phyloP scores from a whole-genome alignment of 2,797 vertebrate genomes.

The Champsocephalus esox region DNA sequence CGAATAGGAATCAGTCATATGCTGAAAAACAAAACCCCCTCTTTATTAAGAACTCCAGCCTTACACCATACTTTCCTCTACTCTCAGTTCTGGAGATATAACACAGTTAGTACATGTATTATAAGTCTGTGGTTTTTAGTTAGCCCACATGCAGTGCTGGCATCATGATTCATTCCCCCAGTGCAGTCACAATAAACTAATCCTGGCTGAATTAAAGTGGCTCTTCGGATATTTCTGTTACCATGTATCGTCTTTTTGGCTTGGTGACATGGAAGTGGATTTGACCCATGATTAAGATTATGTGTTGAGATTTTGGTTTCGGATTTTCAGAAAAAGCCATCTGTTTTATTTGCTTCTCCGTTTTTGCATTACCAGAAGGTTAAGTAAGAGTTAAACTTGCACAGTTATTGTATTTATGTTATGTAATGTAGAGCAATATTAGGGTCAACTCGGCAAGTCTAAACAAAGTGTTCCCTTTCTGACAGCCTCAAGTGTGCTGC shows the following conservation, averaged over 20 bases:
- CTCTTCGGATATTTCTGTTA: slow-evolving; percentile 62
- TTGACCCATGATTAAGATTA: slow-evolving; percentile 67
- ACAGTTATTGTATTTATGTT: not conserved
- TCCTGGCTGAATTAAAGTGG: slow-evolving; percentile 55
- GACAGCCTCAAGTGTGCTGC: not conserved
- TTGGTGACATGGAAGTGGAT: slow-evolving; percentile 51
- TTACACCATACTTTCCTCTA: not conserved
- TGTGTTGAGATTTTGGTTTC: slow-evolving; percentile 43
- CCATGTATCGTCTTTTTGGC: slow-evolving; percentile 64
- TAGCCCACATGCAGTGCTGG: not conserved
- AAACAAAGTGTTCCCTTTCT: not conserved
- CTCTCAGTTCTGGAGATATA: not conserved
- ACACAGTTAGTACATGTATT: not conserved
- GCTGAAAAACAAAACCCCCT: too few relatives aligned
- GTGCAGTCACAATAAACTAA: slow-evolving; percentile 42
- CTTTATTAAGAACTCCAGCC: not conserved
- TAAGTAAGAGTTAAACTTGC: not conserved
- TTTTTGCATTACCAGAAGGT: not conserved
- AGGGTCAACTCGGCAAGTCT: not conserved
- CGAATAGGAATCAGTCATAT: not conserved
- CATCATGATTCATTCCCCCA: slow-evolving; percentile 24
- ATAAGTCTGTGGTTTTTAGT: slow-evolving; percentile 12
- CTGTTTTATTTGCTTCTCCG: slow-evolving; percentile 34
- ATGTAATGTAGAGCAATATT: not conserved
- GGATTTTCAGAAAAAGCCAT: slow-evolving; percentile 59